Evolutionary conservation across 2,797 vertebrate genomes (phyloP).

Genomic region (Gallinago nigripennis): DNA sequence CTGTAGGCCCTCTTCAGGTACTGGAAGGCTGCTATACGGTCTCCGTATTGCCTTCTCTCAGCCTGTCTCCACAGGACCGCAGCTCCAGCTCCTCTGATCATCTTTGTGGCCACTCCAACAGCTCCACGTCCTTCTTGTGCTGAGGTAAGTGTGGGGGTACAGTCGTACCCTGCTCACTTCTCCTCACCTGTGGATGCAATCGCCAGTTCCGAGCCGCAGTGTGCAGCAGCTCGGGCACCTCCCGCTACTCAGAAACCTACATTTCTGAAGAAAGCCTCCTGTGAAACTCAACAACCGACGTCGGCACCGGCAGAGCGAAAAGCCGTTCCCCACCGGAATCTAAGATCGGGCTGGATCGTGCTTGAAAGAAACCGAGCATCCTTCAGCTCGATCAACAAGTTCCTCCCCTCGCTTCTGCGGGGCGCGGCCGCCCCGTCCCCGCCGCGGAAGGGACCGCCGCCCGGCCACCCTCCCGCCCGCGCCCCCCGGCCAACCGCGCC

Average conservation of each 20-base stretch:
- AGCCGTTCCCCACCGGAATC: accelerated
- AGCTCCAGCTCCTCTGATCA: neutral
- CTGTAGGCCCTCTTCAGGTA: neutral
- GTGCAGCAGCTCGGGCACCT: too few relatives aligned
- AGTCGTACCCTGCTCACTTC: neutral
- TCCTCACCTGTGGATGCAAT: neutral
- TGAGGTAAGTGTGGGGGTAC: neutral
- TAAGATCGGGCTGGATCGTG: accelerated
- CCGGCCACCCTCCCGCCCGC: too few relatives aligned
- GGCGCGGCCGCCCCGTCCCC: neutral
- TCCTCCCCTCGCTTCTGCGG: too few relatives aligned
- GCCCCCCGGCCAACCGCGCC: neutral
- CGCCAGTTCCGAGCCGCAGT: neutral
- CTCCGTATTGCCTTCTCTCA: neutral
- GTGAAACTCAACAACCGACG: neutral
- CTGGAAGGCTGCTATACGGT: neutral
- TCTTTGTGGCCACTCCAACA: neutral
- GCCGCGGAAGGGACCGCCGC: too few relatives aligned
- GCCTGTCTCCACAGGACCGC: neutral
- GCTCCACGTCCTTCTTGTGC: neutral
- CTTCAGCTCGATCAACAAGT: neutral
- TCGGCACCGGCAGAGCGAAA: neutral
- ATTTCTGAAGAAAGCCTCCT: neutral
- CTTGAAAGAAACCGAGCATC: accelerated
- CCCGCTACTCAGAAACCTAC: accelerated